Percentiles rank a stretch among this genome's conserved stretches.
Evolutionary conservation across 2,113 vertebrate genomes (phyloP).

Genomic region (Isurus oxyrinchus): DNA sequence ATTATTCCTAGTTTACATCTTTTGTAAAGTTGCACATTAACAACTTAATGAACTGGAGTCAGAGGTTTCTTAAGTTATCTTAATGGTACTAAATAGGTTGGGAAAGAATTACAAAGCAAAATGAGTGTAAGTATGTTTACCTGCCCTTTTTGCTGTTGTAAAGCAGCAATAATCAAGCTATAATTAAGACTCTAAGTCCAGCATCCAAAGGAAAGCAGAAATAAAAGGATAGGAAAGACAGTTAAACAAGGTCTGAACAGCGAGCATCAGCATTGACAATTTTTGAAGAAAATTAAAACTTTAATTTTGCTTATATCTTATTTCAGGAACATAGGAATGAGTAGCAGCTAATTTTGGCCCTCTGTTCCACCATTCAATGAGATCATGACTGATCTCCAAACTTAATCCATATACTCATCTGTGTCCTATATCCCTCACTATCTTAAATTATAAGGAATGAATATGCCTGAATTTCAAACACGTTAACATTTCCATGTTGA

Average conservation of each 20-base stretch:
- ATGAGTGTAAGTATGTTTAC: slow-evolving; percentile 37
- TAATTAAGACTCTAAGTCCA: slow-evolving; percentile 27
- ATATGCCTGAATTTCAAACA: neutral
- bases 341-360: neutral
- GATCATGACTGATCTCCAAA: neutral
- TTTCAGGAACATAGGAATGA: neutral
- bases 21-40: neutral
- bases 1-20: neutral
- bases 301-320: neutral
- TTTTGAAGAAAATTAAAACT: slow-evolving; percentile 7
- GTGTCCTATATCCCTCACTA: neutral
- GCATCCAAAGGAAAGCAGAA: slow-evolving; percentile 27
- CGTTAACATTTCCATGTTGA: neutral
- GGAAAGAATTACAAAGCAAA: neutral
- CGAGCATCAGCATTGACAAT: neutral
- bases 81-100: neutral
- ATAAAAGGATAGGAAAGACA: slow-evolving; percentile 26
- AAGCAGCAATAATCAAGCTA: slow-evolving; percentile 32
- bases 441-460: neutral
- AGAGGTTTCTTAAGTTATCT: neutral
- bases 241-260: slow-evolving; percentile 10
- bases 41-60: neutral
- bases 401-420: neutral
- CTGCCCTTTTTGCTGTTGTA: slow-evolving; percentile 39
- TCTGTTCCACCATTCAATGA: neutral